These are phyloP conservation scores for Rhorus exstirpatorius DNA, from an alignment of 2,888 invertebrate genomes.

Conservation along the genomic window DNA sequence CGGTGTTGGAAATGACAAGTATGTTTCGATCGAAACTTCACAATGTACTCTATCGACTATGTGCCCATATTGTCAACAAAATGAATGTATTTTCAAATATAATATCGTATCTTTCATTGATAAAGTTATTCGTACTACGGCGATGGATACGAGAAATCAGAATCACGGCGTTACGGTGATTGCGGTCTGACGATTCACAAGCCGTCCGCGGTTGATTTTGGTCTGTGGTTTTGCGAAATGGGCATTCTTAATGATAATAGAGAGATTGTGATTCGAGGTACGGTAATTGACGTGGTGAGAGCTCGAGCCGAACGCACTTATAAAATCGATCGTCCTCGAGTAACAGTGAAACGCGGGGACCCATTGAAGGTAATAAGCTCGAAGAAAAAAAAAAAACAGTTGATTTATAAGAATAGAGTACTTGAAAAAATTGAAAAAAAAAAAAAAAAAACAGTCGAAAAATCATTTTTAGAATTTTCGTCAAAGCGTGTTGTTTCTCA, in stretches of 20 bases:
- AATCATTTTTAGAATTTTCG: too few relatives aligned
- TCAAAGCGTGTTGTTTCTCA: too few relatives aligned
- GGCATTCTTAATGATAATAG: not conserved
- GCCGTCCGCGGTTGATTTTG: constrained; percentile 76
- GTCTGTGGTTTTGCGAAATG: constrained; percentile 80
- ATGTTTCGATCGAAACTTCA: constrained; percentile 37
- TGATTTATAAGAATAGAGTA: not conserved
- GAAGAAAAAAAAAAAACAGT: not conserved
- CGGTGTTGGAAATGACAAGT: constrained; percentile 77
- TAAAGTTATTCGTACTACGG: constrained; percentile 79
- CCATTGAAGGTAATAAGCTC: constrained; percentile 74
- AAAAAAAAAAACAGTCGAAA: too few relatives aligned
- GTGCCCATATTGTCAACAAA: not conserved
- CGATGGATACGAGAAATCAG: constrained; percentile 63
- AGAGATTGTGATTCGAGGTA: not conserved
- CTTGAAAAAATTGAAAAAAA: too few relatives aligned
- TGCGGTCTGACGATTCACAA: constrained; percentile 80
- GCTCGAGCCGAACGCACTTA: not conserved
- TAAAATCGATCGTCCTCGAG: constrained; percentile 46
- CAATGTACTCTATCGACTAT: not conserved
- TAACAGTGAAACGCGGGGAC: constrained; percentile 77
- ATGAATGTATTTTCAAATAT: not conserved
- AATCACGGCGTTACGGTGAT: constrained; percentile 59
- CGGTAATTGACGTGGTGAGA: constrained; percentile 47
- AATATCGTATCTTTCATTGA: constrained; percentile 17